Conservation (phyloP, 2,888 invertebrate genomes). For the Rotaria sp. region DNA sequence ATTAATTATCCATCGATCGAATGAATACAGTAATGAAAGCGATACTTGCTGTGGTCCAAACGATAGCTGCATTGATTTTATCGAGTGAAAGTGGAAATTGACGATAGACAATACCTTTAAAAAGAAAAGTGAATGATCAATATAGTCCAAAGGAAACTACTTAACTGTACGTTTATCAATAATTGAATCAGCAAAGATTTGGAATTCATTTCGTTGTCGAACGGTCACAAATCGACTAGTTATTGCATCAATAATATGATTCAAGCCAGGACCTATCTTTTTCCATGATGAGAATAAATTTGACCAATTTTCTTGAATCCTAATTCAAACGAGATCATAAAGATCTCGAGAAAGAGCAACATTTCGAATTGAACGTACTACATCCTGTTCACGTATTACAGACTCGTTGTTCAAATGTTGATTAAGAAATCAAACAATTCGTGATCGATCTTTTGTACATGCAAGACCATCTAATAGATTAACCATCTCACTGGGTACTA, state of each 20-base stretch:
- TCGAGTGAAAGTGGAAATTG: neutral
- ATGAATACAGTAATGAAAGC: neutral
- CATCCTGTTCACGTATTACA: conserved; percentile 35
- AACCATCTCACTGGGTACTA: neutral
- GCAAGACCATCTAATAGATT: conserved; percentile 8
- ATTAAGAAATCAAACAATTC: conserved; percentile 29
- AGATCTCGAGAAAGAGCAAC: neutral
- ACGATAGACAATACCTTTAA: neutral
- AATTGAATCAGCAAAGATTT: neutral
- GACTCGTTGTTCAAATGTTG: conserved; percentile 26
- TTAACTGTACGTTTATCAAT: neutral
- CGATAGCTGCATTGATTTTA: neutral
- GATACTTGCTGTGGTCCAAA: neutral
- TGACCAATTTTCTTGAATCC: conserved; percentile 34
- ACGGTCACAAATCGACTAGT: neutral
- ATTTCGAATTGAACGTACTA: conserved; percentile 2
- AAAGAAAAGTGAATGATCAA: neutral
- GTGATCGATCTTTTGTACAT: neutral
- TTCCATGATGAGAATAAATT: neutral
- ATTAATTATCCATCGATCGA: neutral
- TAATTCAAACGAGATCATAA: conserved; percentile 26
- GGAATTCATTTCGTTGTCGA: neutral
- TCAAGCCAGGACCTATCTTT: neutral
- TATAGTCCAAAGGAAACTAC: neutral
- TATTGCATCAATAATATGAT: neutral